phyloP scores from a whole-genome alignment of 2,113 vertebrate genomes.

The Dinomys branickii region DNA sequence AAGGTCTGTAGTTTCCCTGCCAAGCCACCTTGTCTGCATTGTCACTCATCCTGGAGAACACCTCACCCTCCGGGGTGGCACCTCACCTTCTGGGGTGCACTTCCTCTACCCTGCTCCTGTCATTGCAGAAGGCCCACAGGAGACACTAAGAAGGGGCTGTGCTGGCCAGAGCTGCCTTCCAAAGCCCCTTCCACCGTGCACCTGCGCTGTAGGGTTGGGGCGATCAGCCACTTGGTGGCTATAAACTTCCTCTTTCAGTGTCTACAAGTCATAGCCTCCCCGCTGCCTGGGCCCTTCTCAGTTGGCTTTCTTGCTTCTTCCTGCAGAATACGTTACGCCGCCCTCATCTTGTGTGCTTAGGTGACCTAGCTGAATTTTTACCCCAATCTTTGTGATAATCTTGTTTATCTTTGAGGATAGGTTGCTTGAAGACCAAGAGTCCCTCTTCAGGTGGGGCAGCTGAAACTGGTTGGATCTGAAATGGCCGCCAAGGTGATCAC shows the following conservation, averaged over 20 bases:
- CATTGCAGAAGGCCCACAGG: background rate
- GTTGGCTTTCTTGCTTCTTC: background rate
- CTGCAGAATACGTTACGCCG: background rate
- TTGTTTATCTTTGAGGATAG: background rate
- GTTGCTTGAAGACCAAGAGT: background rate
- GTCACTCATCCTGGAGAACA: background rate
- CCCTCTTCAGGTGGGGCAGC: background rate
- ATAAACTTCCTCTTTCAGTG: background rate
- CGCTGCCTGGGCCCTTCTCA: background rate
- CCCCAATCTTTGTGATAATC: background rate
- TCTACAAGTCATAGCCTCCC: background rate
- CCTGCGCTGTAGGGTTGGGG: background rate
- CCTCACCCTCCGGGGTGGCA: background rate
- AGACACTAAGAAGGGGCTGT: background rate
- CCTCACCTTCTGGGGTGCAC: background rate
- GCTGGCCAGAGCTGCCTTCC: background rate
- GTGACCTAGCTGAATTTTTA: background rate
- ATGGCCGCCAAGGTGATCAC: background rate
- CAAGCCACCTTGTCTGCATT: background rate
- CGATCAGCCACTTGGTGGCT: background rate
- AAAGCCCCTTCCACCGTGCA: fast-evolving
- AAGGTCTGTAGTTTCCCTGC: background rate
- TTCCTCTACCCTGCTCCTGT: background rate
- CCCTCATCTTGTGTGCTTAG: background rate
- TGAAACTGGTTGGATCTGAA: background rate